Evolutionary conservation across 2,888 invertebrate species (phyloP), one percentile per base, ranked within the genome.

Genomic region (Lepidochrysops patricia): DNA sequence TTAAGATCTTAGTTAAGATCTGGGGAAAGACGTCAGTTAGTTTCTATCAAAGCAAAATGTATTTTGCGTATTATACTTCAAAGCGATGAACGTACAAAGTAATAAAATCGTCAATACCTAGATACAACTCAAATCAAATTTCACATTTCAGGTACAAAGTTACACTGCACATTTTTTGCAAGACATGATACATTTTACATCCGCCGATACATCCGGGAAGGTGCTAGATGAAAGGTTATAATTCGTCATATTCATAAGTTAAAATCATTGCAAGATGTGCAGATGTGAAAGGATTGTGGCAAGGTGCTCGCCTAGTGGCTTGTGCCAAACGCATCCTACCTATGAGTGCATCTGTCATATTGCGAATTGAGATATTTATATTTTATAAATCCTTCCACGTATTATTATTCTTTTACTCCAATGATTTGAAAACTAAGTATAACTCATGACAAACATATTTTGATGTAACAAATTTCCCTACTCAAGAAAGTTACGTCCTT

Each of bases 241-340:
- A 84, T 87, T 89, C 88, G 86, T 87, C 88, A 89, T 87, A 88
- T 86, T 87, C 85, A 85, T 82, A 84, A 79, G 84, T 85, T 84
- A 82, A 84, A 87, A 87, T 87, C 86, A 84, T 84, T 84, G 85
- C 85, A 85, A 75, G 75, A 76, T 74, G 72, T 72, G 80, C 80
- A 80, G 88, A 88, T 89, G 87, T 73, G 82, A 88, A 88, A 88
- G 88, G 88, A 87, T 88, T 87, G 84, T 84, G 64, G 79, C 86
- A 89, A 89, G 88, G 88, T 89, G 86, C 74, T 77, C 68, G 67
- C 69, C 70, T 6, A 43, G 69, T 82, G 84, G 85, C 87, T 85
- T 87, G 87, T 80, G 88, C 87, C 85, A 76, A 81, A 80, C 79
- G 78, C 68, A 70, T 71, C 63, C 50, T 69, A 81, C 76, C 72